Evolutionary conservation across 2,888 invertebrate genomes (phyloP).

Genomic region (Poecilobothrus nobilitatus): DNA sequence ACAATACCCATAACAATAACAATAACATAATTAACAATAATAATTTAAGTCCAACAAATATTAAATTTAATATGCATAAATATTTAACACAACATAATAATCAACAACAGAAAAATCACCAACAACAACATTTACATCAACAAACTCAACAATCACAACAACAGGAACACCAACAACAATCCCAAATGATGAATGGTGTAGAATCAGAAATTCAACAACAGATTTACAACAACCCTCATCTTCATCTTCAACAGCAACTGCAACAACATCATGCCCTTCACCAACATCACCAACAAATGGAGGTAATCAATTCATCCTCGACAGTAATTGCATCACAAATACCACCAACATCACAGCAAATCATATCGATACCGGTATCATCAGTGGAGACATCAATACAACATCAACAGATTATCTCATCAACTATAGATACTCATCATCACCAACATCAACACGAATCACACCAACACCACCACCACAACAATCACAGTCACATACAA

Average conservation of each 20-base stretch:
- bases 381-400: neutral
- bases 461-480: neutral
- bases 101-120: conserved; percentile 19
- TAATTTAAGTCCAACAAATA: conserved; percentile 12
- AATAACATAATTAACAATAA: conserved; percentile 18
- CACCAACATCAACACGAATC: conserved; percentile 14
- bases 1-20: conserved; percentile 15
- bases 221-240: conserved; percentile 12
- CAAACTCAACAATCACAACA: conserved; percentile 25
- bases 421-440: conserved; percentile 4
- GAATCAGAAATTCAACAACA: neutral
- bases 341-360: neutral
- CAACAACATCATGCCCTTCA: conserved; percentile 19
- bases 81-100: neutral
- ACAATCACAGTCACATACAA: conserved; percentile 15
- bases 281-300: conserved; percentile 5
- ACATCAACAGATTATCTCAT: neutral
- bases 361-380: neutral
- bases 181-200: conserved; percentile 8
- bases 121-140: conserved; percentile 11
- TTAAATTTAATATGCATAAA: conserved; percentile 14
- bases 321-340: neutral
- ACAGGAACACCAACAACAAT: conserved; percentile 17
- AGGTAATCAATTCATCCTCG: neutral
- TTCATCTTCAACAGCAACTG: conserved; percentile 14